These are phyloP conservation scores for Gryllus longicercus DNA, from an alignment of 2,888 invertebrate genomes.

Conservation along the genomic window DNA sequence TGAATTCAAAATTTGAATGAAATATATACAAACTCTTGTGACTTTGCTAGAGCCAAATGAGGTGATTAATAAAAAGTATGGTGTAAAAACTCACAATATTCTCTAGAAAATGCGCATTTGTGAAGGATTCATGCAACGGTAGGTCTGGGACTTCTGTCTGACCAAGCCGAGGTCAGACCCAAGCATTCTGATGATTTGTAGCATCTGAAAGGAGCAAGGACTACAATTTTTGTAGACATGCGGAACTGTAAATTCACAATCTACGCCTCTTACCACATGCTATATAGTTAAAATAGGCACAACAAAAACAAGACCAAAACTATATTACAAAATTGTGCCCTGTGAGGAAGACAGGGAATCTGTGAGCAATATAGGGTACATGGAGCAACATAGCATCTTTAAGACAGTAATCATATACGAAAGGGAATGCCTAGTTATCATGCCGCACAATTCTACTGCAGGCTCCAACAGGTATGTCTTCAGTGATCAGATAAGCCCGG, in stretches of 20 bases:
- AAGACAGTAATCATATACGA: neutral
- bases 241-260: neutral
- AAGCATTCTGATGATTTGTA: neutral
- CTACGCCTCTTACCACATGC: neutral
- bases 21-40: neutral
- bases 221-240: neutral
- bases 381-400: neutral
- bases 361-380: neutral
- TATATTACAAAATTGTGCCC: neutral
- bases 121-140: neutral
- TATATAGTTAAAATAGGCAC: neutral
- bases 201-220: neutral
- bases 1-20: neutral
- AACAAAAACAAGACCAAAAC: neutral
- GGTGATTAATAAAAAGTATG: neutral
- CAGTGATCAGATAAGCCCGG: slow-evolving; percentile 18
- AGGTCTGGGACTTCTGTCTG: neutral
- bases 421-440: neutral
- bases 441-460: slow-evolving; percentile 8
- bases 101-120: neutral
- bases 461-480: slow-evolving; percentile 11
- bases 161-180: neutral
- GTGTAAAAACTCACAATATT: neutral
- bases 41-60: neutral
- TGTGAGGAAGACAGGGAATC: neutral